Base-by-base conservation (phyloP, 1,140 invertebrate species). In the Aphelinus atriplicis region DNA sequence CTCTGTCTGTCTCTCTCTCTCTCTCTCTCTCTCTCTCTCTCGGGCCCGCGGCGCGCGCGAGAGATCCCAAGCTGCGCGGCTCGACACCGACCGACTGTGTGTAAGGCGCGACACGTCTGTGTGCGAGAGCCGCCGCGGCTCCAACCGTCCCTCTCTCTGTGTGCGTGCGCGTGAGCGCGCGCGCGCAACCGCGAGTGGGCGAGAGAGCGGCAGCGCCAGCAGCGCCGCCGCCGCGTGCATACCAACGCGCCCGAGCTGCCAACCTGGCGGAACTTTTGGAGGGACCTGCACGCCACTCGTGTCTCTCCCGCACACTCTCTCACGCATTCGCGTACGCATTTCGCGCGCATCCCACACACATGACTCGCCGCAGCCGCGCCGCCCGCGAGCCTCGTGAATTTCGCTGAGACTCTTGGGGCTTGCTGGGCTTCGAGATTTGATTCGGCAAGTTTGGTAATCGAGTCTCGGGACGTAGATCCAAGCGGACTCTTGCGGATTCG, bases 201-300 rank as follows among this genome's bases (percentile, higher is more conserved):
- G 26, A 26, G 26, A 26, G 26, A n/a, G 57, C 57, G 57, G 57
- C 57, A n/a, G n/a, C 57, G 57, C 7, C 57, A 42, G 57, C 57
- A 42, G 57, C 57, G 57, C 3, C 57, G 57, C 4, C 7, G 57
- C 4, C 51, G 51, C 4, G 9, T 9, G 9, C 51, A 53, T 0
- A 53, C 4, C 4, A 53, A 4, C 51, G 51, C 51, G 51, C 4
- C 51, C 4, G 9, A 4, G 51, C 51, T 6, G 51, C 51, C 4
- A 9, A 53, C 4, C 51, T 6, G 9, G 51, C 51, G 51, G 9
- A 26, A 26, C 26, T 26, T 26, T 26, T 26, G 26, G 26, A 26
- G 84, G 84, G 85, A 86, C 83, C 81, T 77, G 71, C 26, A 26
- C 26, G 26, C 26, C 26, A 26, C 26, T 26, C 26, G 26, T 26